These are phyloP conservation scores for Sebastes baramenuke DNA, from an alignment of 2,797 vertebrate genomes.

Conservation along the genomic window DNA sequence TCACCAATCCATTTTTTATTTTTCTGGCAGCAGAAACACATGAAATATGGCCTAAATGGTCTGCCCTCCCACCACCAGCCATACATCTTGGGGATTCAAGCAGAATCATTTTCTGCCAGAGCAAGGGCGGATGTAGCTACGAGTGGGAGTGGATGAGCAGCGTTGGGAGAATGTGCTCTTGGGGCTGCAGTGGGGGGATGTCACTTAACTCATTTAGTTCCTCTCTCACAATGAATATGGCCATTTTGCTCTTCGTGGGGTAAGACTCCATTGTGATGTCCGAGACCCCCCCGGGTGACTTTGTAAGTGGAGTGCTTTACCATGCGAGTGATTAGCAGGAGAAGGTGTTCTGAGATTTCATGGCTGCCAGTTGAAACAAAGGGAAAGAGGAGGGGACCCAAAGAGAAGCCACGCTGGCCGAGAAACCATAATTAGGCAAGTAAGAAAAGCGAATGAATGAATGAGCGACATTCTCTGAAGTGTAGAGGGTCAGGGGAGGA, in stretches of 20 bases:
- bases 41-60: constrained; percentile 46
- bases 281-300: constrained; percentile 40
- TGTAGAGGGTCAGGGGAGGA: constrained; percentile 11
- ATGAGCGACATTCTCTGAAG: constrained; percentile 33
- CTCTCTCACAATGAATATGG: constrained; percentile 43
- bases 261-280: constrained; percentile 26
- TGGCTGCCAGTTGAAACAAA: constrained; percentile 38
- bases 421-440: constrained; percentile 30
- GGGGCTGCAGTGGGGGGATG: constrained; percentile 5
- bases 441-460: constrained; percentile 19
- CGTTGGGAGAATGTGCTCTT: constrained; percentile 29
- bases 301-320: constrained; percentile 46
- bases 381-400: constrained; percentile 19
- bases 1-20: constrained; percentile 9
- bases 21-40: constrained; percentile 32
- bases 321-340: constrained; percentile 42
- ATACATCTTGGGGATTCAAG: constrained; percentile 47
- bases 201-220: constrained; percentile 52
- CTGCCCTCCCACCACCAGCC: constrained; percentile 36
- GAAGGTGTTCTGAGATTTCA: constrained; percentile 35
- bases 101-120: constrained; percentile 45
- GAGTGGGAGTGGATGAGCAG: constrained; percentile 43
- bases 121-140: constrained; percentile 27
- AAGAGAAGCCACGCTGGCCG: constrained; percentile 11
- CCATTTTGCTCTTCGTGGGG: constrained; percentile 39